Evolutionary conservation across 1,140 invertebrate species (phyloP), one percentile per base, ranked within the genome.

Genomic region (Chlorops oryzae): DNA sequence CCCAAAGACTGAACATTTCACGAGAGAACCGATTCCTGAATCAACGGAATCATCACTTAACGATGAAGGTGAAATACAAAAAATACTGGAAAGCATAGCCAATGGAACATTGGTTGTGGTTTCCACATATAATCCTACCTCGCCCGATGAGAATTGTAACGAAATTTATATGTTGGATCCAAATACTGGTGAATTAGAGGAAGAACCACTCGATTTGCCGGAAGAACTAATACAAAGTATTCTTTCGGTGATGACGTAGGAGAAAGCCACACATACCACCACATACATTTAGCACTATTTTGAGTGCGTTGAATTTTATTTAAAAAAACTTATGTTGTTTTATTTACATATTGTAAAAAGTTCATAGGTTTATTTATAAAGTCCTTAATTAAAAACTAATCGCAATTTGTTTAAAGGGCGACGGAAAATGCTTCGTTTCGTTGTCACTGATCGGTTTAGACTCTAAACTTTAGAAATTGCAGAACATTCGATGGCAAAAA

Each of bases 121-220:
- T 1, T 62, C 64, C 5, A 70, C 68, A 18, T 27, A 66, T 37
- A 61, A 63, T 50, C 48, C 64, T 0, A 55, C 61, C 10, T 53
- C 59, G 17, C 55, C 64, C n/a, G 63, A 68, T 37, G 55, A 66
- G 9, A 58, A 65, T 3, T 46, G 70, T 12, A 72, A 73, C 53
- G 74, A 74, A 54, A 74, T 75, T 28, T 76, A 68, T 51, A 72
- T 74, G 61, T 63, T 74, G 23, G 56, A 65, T 41, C 59, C 61
- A 41, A 44, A 57, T 3, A 72, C 73, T 10, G 63, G 63, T 0
- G 62, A 73, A 32, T 34, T 73, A 23, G 65, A 59, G 28, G 61
- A 73, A 23, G 54, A 64, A 21, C 66, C 70, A 2, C 47, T 75
- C 15, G 56, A 72, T 59, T 37, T 78, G 64, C 55, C 61, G 75